phyloP scores from a whole-genome alignment of 2,888 invertebrate genomes.

The Mantis religiosa region DNA sequence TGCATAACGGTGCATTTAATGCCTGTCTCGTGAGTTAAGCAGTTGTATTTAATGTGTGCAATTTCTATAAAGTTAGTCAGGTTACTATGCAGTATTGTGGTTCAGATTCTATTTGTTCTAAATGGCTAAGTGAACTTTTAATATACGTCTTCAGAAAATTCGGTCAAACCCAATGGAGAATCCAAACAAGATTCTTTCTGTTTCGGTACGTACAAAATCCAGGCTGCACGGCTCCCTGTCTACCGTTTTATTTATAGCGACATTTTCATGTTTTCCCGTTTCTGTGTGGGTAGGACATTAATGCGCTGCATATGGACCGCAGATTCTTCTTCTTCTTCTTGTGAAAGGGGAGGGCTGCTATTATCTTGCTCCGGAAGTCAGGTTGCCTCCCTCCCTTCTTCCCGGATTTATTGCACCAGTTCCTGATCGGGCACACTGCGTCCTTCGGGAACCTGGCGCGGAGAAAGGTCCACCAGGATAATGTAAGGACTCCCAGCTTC shows the following conservation, averaged over 20 bases:
- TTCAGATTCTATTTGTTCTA: too few relatives aligned
- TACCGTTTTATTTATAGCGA: background rate
- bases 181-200: background rate
- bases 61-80: too few relatives aligned
- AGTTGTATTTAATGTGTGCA: too few relatives aligned
- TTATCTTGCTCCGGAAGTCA: background rate
- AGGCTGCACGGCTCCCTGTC: background rate
- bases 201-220: background rate
- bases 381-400: background rate
- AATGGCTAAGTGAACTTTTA: too few relatives aligned
- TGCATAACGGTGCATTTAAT: too few relatives aligned
- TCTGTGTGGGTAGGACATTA: background rate
- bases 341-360: background rate
- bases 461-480: background rate
- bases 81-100: too few relatives aligned
- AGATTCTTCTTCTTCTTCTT: background rate
- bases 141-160: too few relatives aligned
- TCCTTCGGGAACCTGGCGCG: background rate
- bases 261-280: too few relatives aligned
- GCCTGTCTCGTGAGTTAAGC: too few relatives aligned
- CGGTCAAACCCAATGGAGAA: background rate
- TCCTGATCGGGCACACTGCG: background rate
- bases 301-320: background rate
- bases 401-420: background rate
- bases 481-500: background rate